Percentiles rank a stretch among this genome's conserved stretches.
phyloP scores from a whole-genome alignment of 1,140 invertebrate species.

The Tyrophagus putrescentiae region DNA sequence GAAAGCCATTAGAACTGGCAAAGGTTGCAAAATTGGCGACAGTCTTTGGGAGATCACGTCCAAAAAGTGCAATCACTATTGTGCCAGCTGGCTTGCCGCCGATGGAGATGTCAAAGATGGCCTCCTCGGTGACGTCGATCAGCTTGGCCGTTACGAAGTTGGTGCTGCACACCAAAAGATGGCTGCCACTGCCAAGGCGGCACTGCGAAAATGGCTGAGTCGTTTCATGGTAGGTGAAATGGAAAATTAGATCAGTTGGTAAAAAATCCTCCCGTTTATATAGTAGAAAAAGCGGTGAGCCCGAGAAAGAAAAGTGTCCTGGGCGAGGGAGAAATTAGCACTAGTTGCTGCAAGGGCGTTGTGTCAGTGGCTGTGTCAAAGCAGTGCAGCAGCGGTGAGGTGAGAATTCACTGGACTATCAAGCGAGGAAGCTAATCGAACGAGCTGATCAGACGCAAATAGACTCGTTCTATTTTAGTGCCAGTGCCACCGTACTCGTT shows the following conservation, averaged over 20 bases:
- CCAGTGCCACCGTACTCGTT: too few species aligned
- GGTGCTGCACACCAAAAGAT: too few species aligned
- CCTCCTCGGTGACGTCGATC: slow-evolving; percentile 44
- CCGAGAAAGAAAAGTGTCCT: background rate
- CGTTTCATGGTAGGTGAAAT: background rate
- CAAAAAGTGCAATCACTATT: slow-evolving; percentile 85
- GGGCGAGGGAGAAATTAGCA: too few species aligned
- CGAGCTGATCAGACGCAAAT: too few species aligned
- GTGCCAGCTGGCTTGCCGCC: slow-evolving; percentile 59
- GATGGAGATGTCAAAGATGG: slow-evolving; percentile 76
- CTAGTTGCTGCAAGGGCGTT: too few species aligned
- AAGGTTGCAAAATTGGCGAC: slow-evolving; percentile 76
- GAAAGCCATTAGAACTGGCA: slow-evolving; percentile 33
- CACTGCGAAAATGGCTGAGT: background rate
- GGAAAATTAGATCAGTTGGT: background rate
- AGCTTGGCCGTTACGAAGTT: background rate
- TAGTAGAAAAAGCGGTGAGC: background rate
- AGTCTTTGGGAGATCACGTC: slow-evolving; percentile 76
- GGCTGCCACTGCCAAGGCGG: too few species aligned
- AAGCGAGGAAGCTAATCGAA: too few species aligned
- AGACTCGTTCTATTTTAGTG: too few species aligned
- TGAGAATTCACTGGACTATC: too few species aligned
- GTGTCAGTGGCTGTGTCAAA: too few species aligned
- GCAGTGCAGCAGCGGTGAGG: too few species aligned
- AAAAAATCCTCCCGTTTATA: background rate